Percentiles rank a stretch among this genome's conserved stretches.
Evolutionary conservation across 2,113 vertebrate species (phyloP).

Genomic region (Dasyurus viverrinus): DNA sequence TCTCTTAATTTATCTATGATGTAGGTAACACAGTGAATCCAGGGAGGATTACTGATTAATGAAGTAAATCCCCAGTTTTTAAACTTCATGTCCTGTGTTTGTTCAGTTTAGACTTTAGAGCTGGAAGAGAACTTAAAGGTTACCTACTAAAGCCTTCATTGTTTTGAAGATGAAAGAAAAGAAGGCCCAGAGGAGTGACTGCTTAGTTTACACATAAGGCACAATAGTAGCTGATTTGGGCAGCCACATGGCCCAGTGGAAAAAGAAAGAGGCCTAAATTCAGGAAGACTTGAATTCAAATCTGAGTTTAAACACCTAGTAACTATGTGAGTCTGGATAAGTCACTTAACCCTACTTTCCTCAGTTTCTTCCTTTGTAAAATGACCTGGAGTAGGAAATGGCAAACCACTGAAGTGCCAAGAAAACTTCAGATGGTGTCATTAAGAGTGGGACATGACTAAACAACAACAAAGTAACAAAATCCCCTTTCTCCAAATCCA

Average conservation of each 20-base stretch:
- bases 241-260: neutral
- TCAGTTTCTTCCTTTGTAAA: neutral
- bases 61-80: slow-evolving; percentile 40
- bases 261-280: neutral
- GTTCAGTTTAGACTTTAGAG: neutral
- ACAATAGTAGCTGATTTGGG: neutral
- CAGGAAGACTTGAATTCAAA: neutral
- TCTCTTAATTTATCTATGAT: neutral
- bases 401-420: neutral
- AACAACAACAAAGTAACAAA: neutral
- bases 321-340: neutral
- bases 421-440: neutral
- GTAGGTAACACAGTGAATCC: neutral
- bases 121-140: neutral
- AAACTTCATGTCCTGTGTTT: neutral
- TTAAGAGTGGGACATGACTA: neutral
- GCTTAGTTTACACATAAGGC: neutral
- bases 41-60: slow-evolving; percentile 5
- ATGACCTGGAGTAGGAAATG: neutral
- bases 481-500: neutral
- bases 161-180: neutral
- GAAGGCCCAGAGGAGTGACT: neutral
- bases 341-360: neutral
- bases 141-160: neutral
- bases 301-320: neutral